Evolutionary conservation across 2,888 invertebrate genomes (phyloP), one percentile per base, ranked within the genome.

Genomic region (Drosophila limbata): DNA sequence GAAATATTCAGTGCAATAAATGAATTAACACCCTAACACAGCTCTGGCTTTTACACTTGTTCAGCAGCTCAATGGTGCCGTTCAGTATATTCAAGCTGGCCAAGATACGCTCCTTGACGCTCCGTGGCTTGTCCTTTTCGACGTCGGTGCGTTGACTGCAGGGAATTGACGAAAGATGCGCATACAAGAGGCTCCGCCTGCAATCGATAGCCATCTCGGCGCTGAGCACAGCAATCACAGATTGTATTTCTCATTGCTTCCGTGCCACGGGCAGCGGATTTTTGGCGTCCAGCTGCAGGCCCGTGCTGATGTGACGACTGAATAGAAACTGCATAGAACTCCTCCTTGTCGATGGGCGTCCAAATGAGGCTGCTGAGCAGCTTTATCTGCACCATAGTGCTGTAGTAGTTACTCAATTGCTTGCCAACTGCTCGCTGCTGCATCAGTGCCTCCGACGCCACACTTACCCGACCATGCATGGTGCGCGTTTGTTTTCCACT

Each of bases 401-500:
- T 94, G 70, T 95, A 94, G 65, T 91, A 91, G 42, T 89, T 89
- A 37, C 79, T 90, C 2, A 93, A 65, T 90, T 93, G 78, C 82
- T 92, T 77, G 33, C 79, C 85, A 0, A 70, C 85, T 25, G 87
- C 90, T 85, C 93, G 78, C 81, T 93, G 88, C 91, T 93, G 88
- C 11, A 88, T 62, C 9, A 79, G 53, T 9, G 65, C 60, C 31
- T 88, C 86, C 0, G 80, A 70, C 55, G 42, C 71, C 80, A 72
- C 9, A 94, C 96, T 93, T 94, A 98, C 96, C 99, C 98, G 77
- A 99, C 98, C n/a, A n/a, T n/a, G n/a, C 95, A 98, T 97, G 42
- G 97, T 97, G 48, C 97, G 80, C 97, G 95, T 93, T 98, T 98
- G 73, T 96, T 95, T 91, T 99, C 98, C 88, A 98, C 97, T 93